Evolutionary conservation across 2,888 invertebrate genomes (phyloP).

Genomic region (Tipula lateralis): DNA sequence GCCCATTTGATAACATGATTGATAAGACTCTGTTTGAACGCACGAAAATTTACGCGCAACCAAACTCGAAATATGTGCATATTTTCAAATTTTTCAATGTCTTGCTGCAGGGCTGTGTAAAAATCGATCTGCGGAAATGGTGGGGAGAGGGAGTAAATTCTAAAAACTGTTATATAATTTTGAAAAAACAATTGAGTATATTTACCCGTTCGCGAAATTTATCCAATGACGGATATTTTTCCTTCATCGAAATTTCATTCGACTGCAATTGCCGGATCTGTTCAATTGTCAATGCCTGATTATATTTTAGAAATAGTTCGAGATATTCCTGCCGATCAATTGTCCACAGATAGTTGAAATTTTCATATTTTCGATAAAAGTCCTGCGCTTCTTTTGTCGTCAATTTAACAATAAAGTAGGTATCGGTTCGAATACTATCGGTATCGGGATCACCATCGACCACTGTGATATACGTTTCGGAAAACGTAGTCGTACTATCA

Average conservation of each 20-base stretch:
- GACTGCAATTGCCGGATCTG: constrained; percentile 47
- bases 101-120: constrained; percentile 72
- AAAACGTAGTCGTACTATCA: background rate
- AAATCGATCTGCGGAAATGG: constrained; percentile 62
- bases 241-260: constrained; percentile 53
- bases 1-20: constrained; percentile 85
- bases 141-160: background rate
- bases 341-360: constrained; percentile 74
- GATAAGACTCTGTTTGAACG: constrained; percentile 76
- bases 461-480: background rate
- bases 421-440: constrained; percentile 55
- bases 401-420: constrained; percentile 51
- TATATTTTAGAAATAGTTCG: constrained; percentile 70
- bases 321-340: constrained; percentile 73
- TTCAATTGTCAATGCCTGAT: constrained; percentile 58
- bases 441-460: constrained; percentile 52
- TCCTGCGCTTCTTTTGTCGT: constrained; percentile 47
- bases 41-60: constrained; percentile 71
- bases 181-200: background rate
- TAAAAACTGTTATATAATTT: too few relatives aligned
- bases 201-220: constrained; percentile 69
- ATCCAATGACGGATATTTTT: constrained; percentile 61
- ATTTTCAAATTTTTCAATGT: constrained; percentile 63
- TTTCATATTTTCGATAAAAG: constrained; percentile 54
- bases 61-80: constrained; percentile 69